Evolutionary conservation across 2,113 vertebrate genomes (phyloP).

Genomic region (Cheilinus undulatus): DNA sequence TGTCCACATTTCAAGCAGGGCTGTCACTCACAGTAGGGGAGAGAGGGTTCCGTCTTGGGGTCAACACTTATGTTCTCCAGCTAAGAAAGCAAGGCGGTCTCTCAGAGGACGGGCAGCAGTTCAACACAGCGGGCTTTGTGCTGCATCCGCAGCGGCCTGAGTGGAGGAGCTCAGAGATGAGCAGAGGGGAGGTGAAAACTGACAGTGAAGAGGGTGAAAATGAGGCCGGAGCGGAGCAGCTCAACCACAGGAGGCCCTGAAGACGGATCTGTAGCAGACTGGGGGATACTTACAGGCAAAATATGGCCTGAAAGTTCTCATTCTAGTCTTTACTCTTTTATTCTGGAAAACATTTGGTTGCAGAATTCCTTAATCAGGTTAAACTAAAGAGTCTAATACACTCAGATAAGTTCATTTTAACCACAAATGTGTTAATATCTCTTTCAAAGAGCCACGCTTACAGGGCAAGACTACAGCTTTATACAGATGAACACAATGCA

Average conservation of each 20-base stretch:
- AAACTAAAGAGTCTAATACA: too few relatives aligned
- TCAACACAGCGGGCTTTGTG: slow-evolving; percentile 82
- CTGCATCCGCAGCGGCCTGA: slow-evolving; percentile 63
- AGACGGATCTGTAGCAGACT: not conserved
- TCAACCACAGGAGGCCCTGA: not conserved
- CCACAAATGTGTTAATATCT: too few relatives aligned
- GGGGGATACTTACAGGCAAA: too few relatives aligned
- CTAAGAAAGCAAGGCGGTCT: slow-evolving; percentile 86
- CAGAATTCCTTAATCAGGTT: too few relatives aligned
- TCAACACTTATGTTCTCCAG: slow-evolving; percentile 88
- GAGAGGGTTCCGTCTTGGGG: slow-evolving; percentile 82
- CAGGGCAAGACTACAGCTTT: too few relatives aligned
- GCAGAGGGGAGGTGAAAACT: slow-evolving; percentile 33
- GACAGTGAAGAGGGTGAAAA: slow-evolving; percentile 25
- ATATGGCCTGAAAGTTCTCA: too few relatives aligned
- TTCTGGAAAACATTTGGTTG: too few relatives aligned
- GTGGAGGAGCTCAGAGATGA: slow-evolving; percentile 62
- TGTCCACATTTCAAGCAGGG: slow-evolving; percentile 78
- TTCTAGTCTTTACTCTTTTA: too few relatives aligned
- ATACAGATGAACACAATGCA: too few relatives aligned
- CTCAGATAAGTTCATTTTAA: too few relatives aligned
- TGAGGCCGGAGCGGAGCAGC: not conserved
- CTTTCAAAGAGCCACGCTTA: too few relatives aligned
- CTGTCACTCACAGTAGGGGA: slow-evolving; percentile 84
- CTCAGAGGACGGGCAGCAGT: slow-evolving; percentile 71